phyloP scores from a whole-genome alignment of 2,797 vertebrate species.

The Scolopax rusticola region DNA sequence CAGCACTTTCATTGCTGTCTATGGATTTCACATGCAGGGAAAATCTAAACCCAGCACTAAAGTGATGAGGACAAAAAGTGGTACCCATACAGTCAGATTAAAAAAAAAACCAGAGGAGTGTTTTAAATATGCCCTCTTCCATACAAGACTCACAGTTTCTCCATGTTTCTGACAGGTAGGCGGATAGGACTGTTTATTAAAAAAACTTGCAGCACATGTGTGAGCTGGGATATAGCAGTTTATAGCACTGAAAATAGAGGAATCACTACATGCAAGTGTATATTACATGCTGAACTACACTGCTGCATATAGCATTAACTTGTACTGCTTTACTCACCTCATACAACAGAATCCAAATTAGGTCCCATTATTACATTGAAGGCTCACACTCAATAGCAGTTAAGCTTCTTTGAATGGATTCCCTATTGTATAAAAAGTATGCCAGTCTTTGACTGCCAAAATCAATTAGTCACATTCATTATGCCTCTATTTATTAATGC shows the following conservation, averaged over 20 bases:
- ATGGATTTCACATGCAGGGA: conserved; percentile 54
- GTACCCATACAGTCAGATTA: background rate
- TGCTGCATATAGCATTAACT: conserved; percentile 66
- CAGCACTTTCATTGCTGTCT: conserved; percentile 72
- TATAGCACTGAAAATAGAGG: background rate
- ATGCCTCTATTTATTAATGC: conserved; percentile 86
- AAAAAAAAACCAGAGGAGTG: background rate
- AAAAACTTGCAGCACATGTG: background rate
- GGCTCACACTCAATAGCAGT: conserved; percentile 81
- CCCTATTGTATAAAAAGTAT: conserved; percentile 84
- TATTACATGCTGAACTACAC: conserved; percentile 32
- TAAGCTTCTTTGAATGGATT: conserved; percentile 84
- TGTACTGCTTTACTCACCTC: conserved; percentile 77
- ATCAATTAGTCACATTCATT: conserved; percentile 88
- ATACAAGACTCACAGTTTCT: background rate
- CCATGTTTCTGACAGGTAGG: background rate
- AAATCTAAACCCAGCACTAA: conserved; percentile 49
- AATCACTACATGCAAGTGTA: background rate
- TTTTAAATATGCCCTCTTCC: conserved; percentile 7
- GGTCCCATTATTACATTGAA: conserved; percentile 80
- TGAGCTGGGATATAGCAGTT: background rate
- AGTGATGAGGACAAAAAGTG: conserved; percentile 58
- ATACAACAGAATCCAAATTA: conserved; percentile 79
- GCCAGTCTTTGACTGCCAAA: conserved; percentile 85
- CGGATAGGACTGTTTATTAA: background rate